A percentile compares a stretch with the other conserved stretches of the same genome.
Conservation (phyloP, 2,113 vertebrate species). For the Mystacornis crossleyi region DNA sequence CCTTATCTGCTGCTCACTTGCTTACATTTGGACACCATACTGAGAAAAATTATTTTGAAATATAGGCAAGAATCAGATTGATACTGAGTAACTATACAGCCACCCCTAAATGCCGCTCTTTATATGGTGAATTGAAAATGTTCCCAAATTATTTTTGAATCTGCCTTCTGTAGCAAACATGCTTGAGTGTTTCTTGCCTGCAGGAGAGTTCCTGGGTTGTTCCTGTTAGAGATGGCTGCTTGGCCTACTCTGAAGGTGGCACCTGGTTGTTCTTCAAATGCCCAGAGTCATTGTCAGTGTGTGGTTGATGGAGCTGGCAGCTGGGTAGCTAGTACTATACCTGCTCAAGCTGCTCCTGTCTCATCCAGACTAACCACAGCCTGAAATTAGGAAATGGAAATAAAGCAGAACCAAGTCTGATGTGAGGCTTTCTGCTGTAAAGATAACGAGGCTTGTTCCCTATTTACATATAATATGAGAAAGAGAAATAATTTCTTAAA, state of each 20-base stretch:
- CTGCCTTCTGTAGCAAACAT: accelerated
- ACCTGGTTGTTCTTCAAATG: not conserved
- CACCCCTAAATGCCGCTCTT: not conserved
- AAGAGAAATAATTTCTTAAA: not conserved
- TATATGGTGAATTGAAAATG: not conserved
- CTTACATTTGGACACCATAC: not conserved
- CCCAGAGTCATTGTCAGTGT: accelerated
- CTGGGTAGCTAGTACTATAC: not conserved
- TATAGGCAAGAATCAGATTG: not conserved
- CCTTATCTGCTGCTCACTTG: not conserved
- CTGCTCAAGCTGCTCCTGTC: not conserved
- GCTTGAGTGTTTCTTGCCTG: not conserved
- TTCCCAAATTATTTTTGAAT: not conserved
- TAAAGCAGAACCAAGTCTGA: not conserved
- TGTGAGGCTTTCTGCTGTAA: not conserved
- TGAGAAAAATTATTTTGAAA: not conserved
- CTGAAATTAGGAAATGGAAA: not conserved
- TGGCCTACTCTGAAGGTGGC: not conserved
- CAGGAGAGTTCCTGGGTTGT: not conserved
- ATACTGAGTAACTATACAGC: not conserved
- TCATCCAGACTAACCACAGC: not conserved
- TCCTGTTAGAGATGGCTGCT: not conserved
- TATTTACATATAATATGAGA: not conserved
- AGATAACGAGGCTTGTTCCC: not conserved
- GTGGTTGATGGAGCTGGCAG: not conserved